These are phyloP conservation scores for Hyphantria cunea DNA, from an alignment of 1,140 invertebrate species.

Conservation along the genomic window DNA sequence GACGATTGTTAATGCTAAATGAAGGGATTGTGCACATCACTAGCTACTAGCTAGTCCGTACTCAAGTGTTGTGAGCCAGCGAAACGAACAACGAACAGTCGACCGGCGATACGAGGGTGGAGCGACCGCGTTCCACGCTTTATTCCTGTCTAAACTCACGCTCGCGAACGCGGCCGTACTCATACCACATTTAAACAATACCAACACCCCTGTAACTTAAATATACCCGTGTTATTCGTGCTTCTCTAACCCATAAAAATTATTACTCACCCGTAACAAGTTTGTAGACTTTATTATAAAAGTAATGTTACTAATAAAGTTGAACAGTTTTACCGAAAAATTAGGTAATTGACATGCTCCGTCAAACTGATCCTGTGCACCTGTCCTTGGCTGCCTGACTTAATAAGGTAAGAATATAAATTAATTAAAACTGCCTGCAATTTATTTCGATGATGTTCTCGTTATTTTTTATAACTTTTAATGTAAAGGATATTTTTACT, in stretches of 20 bases:
- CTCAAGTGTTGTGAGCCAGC: slow-evolving; percentile 8
- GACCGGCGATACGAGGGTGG: slow-evolving; percentile 20
- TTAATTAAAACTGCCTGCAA: slow-evolving; percentile 29
- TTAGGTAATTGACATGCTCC: slow-evolving; percentile 32
- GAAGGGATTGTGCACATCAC: slow-evolving; percentile 46
- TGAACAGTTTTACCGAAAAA: slow-evolving; percentile 23
- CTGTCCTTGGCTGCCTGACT: slow-evolving; percentile 25
- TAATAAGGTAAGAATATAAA: slow-evolving; percentile 37
- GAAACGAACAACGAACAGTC: slow-evolving; percentile 30
- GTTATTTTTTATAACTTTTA: slow-evolving; percentile 2
- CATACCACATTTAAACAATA: background rate
- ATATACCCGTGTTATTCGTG: background rate
- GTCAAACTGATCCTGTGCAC: slow-evolving; percentile 31
- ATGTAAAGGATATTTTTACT: too few relatives aligned
- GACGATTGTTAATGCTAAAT: slow-evolving; percentile 15
- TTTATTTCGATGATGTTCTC: slow-evolving; percentile 4
- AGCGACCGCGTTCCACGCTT: slow-evolving; percentile 6
- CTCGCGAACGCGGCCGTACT: background rate
- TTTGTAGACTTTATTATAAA: slow-evolving; percentile 10
- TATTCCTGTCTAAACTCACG: slow-evolving; percentile 1
- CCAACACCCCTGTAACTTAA: background rate
- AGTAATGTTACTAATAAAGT: slow-evolving; percentile 26
- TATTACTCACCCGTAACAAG: background rate
- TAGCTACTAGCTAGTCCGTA: slow-evolving; percentile 13
- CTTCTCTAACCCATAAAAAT: background rate